A percentile compares a stretch with the other conserved stretches of the same genome.
Conservation (phyloP, 2,888 invertebrate species). For the Eumerus sabulonum region DNA sequence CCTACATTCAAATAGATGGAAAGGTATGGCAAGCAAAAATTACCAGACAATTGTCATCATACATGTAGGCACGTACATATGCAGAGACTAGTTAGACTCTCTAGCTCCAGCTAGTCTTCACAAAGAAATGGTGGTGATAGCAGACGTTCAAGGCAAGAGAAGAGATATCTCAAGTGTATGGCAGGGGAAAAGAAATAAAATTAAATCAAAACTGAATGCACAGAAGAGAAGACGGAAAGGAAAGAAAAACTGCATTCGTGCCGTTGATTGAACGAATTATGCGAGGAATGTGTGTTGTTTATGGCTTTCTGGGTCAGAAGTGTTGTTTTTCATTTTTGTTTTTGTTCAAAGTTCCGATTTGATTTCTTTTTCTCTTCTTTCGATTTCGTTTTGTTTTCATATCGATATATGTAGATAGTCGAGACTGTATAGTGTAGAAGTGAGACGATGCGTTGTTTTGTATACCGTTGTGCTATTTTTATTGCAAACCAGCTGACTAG, state of each 20-base stretch:
- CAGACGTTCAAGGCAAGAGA: too few species aligned
- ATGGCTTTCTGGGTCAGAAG: conserved; percentile 58
- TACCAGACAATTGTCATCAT: too few species aligned
- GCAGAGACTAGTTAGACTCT: too few species aligned
- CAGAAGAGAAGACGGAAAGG: background rate
- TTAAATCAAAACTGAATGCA: too few species aligned
- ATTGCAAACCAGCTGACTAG: conserved; percentile 47
- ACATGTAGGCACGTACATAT: too few species aligned
- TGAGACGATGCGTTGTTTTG: conserved; percentile 22
- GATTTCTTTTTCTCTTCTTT: conserved; percentile 1
- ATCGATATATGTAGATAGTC: background rate
- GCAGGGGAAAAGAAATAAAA: too few species aligned
- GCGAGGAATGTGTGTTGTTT: conserved; percentile 45
- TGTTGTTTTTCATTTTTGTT: conserved; percentile 35
- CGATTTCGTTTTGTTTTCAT: background rate
- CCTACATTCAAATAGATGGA: too few species aligned
- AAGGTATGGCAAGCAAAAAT: too few species aligned
- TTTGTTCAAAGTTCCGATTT: conserved; percentile 2
- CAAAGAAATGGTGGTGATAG: too few species aligned
- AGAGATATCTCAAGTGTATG: too few species aligned
- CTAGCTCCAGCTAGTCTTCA: too few species aligned
- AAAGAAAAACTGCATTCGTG: conserved; percentile 36
- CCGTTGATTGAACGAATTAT: conserved; percentile 50
- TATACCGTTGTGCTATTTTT: conserved; percentile 35
- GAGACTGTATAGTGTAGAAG: conserved; percentile 20